Evolutionary conservation across 2,888 invertebrate species (phyloP), one percentile per base, ranked within the genome.

Genomic region (Perizoma affinitatum): DNA sequence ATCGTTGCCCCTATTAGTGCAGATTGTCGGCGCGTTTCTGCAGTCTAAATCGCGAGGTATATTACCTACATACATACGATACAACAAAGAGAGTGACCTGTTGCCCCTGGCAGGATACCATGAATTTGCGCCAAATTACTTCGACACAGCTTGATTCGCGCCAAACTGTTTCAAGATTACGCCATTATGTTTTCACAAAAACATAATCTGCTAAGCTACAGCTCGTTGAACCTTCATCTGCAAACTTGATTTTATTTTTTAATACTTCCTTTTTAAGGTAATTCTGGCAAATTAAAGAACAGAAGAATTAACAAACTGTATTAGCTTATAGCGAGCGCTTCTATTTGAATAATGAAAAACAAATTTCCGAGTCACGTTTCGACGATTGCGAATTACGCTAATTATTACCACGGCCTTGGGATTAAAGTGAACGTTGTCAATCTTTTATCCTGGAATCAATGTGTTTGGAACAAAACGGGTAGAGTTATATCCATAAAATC

Each of bases 81-180:
- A 44, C 63, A 52, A 65, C 51, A 62, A 55, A 65, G 54, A 55
- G 60, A 58, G 41, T 51, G 65, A 83, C 88, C 80, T 88, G 88
- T 88, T 88, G 88, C 86, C 60, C 62, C 71, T 86, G 86, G 84
- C 87, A 83, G 71, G 63, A 62, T 58, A 68, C 73, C 63, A 79
- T 76, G 79, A 78, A 67, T 70, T 67, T 68, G 65, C 64, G 84
- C 86, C 86, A 87, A 88, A 87, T 80, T 75, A 78, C 79, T 73
- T 68, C 65, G 69, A 72, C 71, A 57, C 63, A 66, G 64, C 76
- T 69, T 71, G 64, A 65, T 63, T 74, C 65, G 78, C 65, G 80
- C 81, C 78, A 83, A 83, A 74, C 71, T 68, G 66, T 66, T 68
- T 65, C 61, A 65, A 70, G 66, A 70, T 64, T 54, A 54, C 50